Base-by-base conservation (phyloP, 2,888 invertebrate genomes). In the Beris chalybata region DNA sequence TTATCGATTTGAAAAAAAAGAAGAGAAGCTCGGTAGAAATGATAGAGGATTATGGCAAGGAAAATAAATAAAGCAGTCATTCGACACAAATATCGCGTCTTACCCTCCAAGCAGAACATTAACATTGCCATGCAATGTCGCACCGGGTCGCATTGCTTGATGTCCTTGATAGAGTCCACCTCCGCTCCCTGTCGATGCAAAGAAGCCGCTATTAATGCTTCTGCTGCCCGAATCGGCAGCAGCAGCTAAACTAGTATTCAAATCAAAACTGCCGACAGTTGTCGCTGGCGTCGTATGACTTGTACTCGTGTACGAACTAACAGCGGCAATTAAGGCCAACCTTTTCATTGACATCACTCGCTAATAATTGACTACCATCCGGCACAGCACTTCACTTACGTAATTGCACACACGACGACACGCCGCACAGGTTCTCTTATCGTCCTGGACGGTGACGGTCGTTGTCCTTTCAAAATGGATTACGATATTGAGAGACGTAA, bases 41-140 rank as follows among this genome's bases (percentile, higher is more conserved):
- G 22, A 22, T 22, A 22, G 22, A 22, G 22, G 1, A 22, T 2
- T 2, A 38, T 32, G 32, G 7, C 32, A 38, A 9, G 5, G 38
- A 38, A 38, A 38, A 38, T 7, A 22, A 22, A 22, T 7, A 38
- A 38, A 38, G 38, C 38, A 7, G 1, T 38, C 5, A 38, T 9
- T 38, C 9, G 38, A 38, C 22, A 22, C 3, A 38, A 38, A 38
- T 61, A 22, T 22, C 22, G 22, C n/a, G 22, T 50, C 61, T 84
- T 79, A 91, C 91, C 91, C 91, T 81, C 91, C 89, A 73, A 92
- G 86, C 73, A 91, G 84, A 72, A 91, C 84, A 81, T 91, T 91
- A 75, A 87, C 86, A 74, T 85, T 85, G 73, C 86, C 87, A 76
- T 87, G 84, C 70, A 84, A 78, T 73, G 83, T 82, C 67, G 76